Evolutionary conservation across 2,797 vertebrate species (phyloP).

Genomic region (Rhynchonycteris naso): DNA sequence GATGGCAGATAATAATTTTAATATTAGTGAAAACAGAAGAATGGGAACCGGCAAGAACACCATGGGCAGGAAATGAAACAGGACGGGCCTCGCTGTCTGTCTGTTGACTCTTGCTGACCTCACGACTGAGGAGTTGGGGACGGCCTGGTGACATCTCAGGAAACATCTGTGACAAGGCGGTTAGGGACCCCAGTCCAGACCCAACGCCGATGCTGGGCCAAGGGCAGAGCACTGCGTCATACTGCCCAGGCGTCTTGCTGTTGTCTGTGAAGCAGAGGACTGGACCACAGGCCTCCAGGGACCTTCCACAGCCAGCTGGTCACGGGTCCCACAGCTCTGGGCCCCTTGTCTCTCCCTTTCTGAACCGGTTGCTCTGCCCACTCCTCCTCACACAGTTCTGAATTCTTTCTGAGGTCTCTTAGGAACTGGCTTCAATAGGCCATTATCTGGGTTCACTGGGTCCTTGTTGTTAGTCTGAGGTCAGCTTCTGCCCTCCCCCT

Average conservation of each 20-base stretch:
- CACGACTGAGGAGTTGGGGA: background rate
- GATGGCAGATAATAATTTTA: background rate
- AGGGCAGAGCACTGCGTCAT: no score
- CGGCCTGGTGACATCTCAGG: background rate
- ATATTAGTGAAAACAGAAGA: constrained; percentile 39
- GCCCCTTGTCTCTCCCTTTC: background rate
- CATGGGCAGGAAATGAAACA: background rate
- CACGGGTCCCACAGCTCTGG: background rate
- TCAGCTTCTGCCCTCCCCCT: constrained; percentile 63
- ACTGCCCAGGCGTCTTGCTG: no score
- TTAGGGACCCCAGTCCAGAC: background rate
- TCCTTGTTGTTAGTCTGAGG: constrained; percentile 58
- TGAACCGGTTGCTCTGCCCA: constrained; percentile 8
- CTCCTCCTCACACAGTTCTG: constrained; percentile 40
- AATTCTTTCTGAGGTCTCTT: constrained; percentile 69
- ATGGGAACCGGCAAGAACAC: background rate
- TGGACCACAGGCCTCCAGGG: background rate
- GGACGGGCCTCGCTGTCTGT: background rate
- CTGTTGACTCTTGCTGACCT: background rate
- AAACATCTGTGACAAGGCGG: background rate
- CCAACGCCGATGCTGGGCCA: no score
- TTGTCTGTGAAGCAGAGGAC: no score
- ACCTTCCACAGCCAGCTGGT: background rate
- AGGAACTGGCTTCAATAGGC: constrained; percentile 61
- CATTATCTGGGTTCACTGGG: constrained; percentile 69